Evolutionary conservation across 2,888 invertebrate species (phyloP), one percentile per base, ranked within the genome.

Genomic region (Conchocele bisecta): DNA sequence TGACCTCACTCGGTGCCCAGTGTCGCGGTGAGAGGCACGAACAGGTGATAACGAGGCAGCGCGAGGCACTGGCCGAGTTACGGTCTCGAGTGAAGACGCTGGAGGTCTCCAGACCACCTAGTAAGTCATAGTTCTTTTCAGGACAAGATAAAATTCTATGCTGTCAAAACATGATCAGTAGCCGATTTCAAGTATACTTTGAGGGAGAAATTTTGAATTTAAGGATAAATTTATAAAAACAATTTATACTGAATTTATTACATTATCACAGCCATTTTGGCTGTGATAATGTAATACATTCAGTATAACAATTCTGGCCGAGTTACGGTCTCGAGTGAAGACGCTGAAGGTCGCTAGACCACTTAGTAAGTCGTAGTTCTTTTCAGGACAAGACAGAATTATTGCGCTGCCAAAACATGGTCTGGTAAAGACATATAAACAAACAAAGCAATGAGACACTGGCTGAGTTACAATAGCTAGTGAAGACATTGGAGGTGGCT

Each of bases 1-100:
- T 91, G 76, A 86, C 90, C 13, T 85, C 89, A 29, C 77, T 89
- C 22, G 91, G 91, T 20, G 90, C 90, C 17, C 90, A 90, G 74
- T 91, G 91, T 75, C 83, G 90, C 7, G 91, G 91, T 4, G 91
- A 91, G 69, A 66, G 91, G 35, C 91, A 91, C 58, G 90, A 90
- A 53, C 89, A 89, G 65, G 88, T 90, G 17, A 91, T 91, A 39
- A 73, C 76, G 3, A 77, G 90, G 37, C 91, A 91, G 78, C 70
- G 90, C 41, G 90, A 90, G 72, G 91, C 91, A 11, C 74, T 91
- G 29, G 84, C 89, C n/a, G 91, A 91, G 67, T 80, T 91, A 28
- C 75, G 91, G 51, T 59, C 83, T 4, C 68, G 89, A 35, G 81
- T 91, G 29, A 91, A 89, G 75, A 75, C 75, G 1, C 76, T 91